Conservation (phyloP, 2,888 invertebrate species). For the Esperia sulphurella region DNA sequence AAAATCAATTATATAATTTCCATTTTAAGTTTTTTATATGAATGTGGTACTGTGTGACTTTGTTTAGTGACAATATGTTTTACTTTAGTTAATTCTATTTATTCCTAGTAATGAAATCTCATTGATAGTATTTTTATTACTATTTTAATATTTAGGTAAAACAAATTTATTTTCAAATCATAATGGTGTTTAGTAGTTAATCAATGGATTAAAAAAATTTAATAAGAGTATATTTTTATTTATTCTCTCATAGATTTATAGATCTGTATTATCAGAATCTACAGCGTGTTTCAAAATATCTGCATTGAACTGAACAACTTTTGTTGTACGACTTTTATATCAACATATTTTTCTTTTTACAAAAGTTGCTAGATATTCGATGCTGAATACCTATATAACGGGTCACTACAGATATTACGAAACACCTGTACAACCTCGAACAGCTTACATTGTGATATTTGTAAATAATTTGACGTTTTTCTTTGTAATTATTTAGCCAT, state of each 20-base stretch:
- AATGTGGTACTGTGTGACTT: background rate
- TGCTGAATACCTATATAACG: too few relatives aligned
- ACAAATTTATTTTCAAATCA: background rate
- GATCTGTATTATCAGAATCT: too few relatives aligned
- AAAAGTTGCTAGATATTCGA: too few relatives aligned
- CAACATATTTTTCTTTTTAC: too few relatives aligned
- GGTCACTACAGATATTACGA: background rate
- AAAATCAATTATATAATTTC: constrained; percentile 4
- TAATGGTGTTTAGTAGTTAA: too few relatives aligned
- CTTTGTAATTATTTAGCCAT: constrained; percentile 21
- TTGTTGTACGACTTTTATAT: too few relatives aligned
- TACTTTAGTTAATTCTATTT: constrained; percentile 2
- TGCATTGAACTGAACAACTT: too few relatives aligned
- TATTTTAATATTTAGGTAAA: background rate
- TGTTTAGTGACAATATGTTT: background rate
- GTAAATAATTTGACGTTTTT: constrained; percentile 23
- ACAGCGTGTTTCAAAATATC: too few relatives aligned
- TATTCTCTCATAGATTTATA: too few relatives aligned
- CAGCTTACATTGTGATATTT: constrained; percentile 38
- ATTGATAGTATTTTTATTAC: background rate
- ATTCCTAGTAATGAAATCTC: constrained; percentile 1
- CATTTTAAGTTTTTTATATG: background rate
- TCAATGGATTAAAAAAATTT: too few relatives aligned
- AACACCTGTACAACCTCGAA: constrained; percentile 11
- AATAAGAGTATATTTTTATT: too few relatives aligned